Percentiles rank a stretch among this genome's conserved stretches.
Conservation (phyloP, 2,113 vertebrate species). For the Herpetotheres cachinnans region DNA sequence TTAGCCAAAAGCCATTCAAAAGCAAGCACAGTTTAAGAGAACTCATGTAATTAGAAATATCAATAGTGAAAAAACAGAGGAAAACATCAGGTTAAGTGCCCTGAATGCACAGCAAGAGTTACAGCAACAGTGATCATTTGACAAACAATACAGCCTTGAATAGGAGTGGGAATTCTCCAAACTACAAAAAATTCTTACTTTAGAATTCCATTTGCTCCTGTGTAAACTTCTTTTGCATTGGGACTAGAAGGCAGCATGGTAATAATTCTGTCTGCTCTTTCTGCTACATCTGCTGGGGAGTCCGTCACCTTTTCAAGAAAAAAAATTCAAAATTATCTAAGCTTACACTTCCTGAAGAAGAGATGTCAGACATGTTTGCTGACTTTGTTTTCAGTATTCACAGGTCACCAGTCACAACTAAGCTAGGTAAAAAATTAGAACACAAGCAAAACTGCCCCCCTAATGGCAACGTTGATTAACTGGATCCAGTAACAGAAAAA, state of each 20-base stretch:
- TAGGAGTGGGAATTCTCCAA: not conserved
- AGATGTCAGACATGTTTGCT: not conserved
- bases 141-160: not conserved
- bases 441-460: not conserved
- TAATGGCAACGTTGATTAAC: not conserved
- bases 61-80: not conserved
- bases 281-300: conserved; percentile 93
- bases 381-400: not conserved
- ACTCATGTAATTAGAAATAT: not conserved
- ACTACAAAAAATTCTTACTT: conserved; percentile 79
- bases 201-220: conserved; percentile 91
- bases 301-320: conserved; percentile 85
- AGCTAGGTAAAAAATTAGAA: not conserved
- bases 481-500: not conserved
- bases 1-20: not conserved
- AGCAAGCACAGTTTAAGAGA: not conserved
- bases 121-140: not conserved
- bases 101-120: not conserved
- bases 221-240: conserved; percentile 90
- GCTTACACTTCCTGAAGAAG: not conserved
- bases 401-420: not conserved
- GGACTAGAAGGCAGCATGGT: conserved; percentile 96
- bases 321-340: not conserved
- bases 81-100: not conserved
- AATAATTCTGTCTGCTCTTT: conserved; percentile 95